Base-by-base conservation (phyloP, 2,113 vertebrate species). In the Rhynchomys soricoides region DNA sequence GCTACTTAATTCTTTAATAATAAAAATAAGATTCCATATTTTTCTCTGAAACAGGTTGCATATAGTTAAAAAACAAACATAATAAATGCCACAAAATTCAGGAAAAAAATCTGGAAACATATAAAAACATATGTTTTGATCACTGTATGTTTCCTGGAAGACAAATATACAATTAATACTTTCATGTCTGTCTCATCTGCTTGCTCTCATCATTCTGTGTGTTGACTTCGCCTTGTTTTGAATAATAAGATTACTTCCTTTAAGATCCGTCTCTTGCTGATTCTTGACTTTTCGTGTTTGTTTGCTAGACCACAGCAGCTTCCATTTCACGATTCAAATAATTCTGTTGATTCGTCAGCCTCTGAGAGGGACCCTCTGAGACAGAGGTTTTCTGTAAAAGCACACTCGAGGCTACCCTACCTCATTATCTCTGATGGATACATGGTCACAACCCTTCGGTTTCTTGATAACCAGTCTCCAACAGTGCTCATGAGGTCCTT, bases 351-450 rank as follows among this genome's bases (percentile, higher is more conserved):
- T 97, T 99, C 99, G 34, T 98, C 99, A 90, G 94, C 98, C 96
- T 99, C 99, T 71, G 98, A 99, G 52, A 97, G 31, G 70, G 99
- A 99, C 45, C 48, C 98, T 57, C 93, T 99, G 98, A 99, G 99
- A 77, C 99, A 99, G 98, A 99, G 99, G 26, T 99, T 99, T 97
- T 99, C 99, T 40, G 97, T 99, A 95, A 98, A 99, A 86, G 99
- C 99, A 78, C 99, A 99, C 90, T 99, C 99, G 3, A 98, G 98
- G 31, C 98, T 99, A 22, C 98, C 99, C 26, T 99, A 99, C 98
- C 98, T 99, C 91, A 97, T 99, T 68, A 98, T 99, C 89, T 99
- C 99, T 62, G 99, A 99, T 95, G 99, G 99, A 31, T 99, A 99
- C 96, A 99, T 99, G 99, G 95, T 99, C 96, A 99, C 99, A 9